phyloP scores from a whole-genome alignment of 2,888 invertebrate genomes.

The Pecten maximus region DNA sequence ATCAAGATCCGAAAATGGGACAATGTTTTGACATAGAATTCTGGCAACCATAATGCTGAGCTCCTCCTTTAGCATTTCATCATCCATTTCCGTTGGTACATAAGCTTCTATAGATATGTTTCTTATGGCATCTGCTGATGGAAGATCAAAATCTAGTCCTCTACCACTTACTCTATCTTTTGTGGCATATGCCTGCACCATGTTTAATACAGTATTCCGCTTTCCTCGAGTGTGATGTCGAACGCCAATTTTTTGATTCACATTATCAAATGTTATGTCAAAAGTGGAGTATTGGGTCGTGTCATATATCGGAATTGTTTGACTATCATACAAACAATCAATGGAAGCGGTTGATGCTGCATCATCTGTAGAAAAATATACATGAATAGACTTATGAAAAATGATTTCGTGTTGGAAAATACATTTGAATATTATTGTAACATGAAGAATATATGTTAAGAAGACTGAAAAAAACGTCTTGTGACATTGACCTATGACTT shows the following conservation, averaged over 20 bases:
- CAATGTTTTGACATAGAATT: constrained; percentile 37
- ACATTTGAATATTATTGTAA: too few species aligned
- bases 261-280: constrained; percentile 52
- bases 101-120: constrained; percentile 23
- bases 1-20: constrained; percentile 17
- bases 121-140: constrained; percentile 38
- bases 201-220: constrained; percentile 40
- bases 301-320: not conserved
- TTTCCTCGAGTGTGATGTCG: constrained; percentile 44
- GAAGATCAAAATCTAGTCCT: constrained; percentile 11
- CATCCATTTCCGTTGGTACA: constrained; percentile 37
- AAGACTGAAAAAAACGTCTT: too few species aligned
- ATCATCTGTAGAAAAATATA: not conserved
- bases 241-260: constrained; percentile 49
- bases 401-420: too few species aligned
- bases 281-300: not conserved
- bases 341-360: not conserved
- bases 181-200: constrained; percentile 47
- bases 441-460: too few species aligned
- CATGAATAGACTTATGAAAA: too few species aligned
- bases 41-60: constrained; percentile 34
- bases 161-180: constrained; percentile 38
- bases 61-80: constrained; percentile 39
- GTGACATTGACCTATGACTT: too few species aligned
- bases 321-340: not conserved